Evolutionary conservation across 2,797 vertebrate species (phyloP).

Genomic region (Ctenochaetus hawaiiensis): DNA sequence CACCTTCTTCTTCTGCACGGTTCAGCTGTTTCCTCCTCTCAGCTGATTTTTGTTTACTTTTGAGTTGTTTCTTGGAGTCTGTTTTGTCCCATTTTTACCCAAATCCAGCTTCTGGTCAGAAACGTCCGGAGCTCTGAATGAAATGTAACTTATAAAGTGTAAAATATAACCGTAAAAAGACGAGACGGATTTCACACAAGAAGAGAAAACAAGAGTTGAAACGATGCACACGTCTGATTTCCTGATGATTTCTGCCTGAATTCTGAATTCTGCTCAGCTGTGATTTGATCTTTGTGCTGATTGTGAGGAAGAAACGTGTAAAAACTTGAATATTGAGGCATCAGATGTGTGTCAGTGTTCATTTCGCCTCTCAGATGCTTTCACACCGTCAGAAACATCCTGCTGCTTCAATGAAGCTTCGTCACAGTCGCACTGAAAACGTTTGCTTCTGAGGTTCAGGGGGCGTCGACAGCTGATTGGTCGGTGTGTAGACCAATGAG

Average conservation of each 20-base stretch:
- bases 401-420: too few species aligned
- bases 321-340: neutral
- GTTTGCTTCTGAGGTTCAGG: too few species aligned
- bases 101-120: constrained; percentile 3
- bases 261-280: neutral
- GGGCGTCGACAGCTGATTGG: neutral
- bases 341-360: neutral
- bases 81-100: neutral
- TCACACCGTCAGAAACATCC: constrained; percentile 2
- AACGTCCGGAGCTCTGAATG: neutral
- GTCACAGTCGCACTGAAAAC: too few species aligned
- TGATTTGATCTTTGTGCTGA: neutral
- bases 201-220: neutral
- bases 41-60: neutral
- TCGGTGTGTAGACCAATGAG: neutral
- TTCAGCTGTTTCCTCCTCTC: neutral
- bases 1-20: constrained; percentile 1
- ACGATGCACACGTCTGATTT: neutral
- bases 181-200: constrained; percentile 24
- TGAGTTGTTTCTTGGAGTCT: neutral
- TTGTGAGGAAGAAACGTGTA: neutral
- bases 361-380: neutral
- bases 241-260: neutral
- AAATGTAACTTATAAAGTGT: constrained; percentile 9
- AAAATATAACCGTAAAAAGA: constrained; percentile 27